Base-by-base conservation (phyloP, 2,113 vertebrate genomes). In the Thunnus maccoyii region DNA sequence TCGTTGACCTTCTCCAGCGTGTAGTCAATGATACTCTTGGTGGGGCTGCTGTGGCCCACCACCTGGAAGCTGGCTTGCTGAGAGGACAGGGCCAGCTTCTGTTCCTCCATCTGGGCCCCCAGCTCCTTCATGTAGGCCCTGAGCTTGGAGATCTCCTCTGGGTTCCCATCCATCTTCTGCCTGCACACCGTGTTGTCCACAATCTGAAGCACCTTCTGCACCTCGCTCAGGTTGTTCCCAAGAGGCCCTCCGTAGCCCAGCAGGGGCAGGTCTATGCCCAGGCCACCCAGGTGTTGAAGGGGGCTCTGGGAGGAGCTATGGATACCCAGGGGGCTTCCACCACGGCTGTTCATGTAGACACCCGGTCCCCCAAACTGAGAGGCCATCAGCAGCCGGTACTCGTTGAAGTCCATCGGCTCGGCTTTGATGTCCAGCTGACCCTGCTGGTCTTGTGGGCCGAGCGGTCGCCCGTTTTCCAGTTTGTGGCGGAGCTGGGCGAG, bases 11-110 rank as follows among this genome's bases (percentile, higher is more conserved):
- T 99, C 90, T 99, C 98, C 93, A 99, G 93, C 3, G 98, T 99
- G 80, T 99, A 99, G 95, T 99, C 98, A 91, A 99, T 99, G 96
- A 99, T 99, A 96, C 97, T 99, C 95, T 99, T 99, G 94, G 98
- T 99, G 95, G 98, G 97, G 91, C 98, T 98, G 76, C 99, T 99
- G 96, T 99, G 98, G 92, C 62, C 96, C 96, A 86, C 88, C 96
- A 70, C 95, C 93, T 96, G 96, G 94, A 97, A 96, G 91, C 96
- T 94, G 41, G 96, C 94, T 94, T 91, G 95, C 36, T 41, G 36
- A 73, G 96, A 96, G 36, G 95, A 93, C 90, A 99, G 95, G 3
- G 75, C 91, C 78, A 92, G 94, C 86, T 96, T 97, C 94, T 98
- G 98, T 90, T 99, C 98, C 88, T 99, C 98, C 0, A 97, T 94